These are phyloP conservation scores for Gorsachius goisagi DNA, from an alignment of 2,113 vertebrate species.

Conservation along the genomic window DNA sequence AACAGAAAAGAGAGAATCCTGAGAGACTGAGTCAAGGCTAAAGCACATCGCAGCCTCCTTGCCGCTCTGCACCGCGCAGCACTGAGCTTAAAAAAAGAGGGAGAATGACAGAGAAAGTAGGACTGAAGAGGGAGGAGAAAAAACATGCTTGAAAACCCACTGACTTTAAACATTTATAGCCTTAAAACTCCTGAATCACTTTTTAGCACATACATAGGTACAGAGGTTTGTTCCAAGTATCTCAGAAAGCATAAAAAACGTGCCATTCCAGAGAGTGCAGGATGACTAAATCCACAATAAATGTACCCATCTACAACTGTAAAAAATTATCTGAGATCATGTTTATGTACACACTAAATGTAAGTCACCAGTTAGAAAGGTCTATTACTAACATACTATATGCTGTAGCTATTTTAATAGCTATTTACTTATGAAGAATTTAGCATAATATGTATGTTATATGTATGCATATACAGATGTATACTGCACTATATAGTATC, in stretches of 20 bases:
- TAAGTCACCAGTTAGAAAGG: neutral
- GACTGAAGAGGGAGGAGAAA: neutral
- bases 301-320: neutral
- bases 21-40: neutral
- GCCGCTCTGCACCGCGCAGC: neutral
- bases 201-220: neutral
- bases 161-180: constrained; percentile 27
- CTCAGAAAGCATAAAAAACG: neutral
- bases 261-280: neutral
- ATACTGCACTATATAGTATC: neutral
- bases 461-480: neutral
- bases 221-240: neutral
- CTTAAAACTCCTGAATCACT: constrained; percentile 14
- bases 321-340: neutral
- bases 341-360: neutral
- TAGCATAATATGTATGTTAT: neutral
- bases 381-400: neutral
- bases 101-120: neutral
- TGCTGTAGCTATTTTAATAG: neutral
- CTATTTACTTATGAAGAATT: neutral
- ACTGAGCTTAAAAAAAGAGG: neutral
- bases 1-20: neutral
- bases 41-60: neutral
- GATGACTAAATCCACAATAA: neutral
- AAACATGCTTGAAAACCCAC: neutral